These are phyloP conservation scores for Heterohyrax brucei DNA, from an alignment of 2,797 vertebrate genomes.

Conservation along the genomic window DNA sequence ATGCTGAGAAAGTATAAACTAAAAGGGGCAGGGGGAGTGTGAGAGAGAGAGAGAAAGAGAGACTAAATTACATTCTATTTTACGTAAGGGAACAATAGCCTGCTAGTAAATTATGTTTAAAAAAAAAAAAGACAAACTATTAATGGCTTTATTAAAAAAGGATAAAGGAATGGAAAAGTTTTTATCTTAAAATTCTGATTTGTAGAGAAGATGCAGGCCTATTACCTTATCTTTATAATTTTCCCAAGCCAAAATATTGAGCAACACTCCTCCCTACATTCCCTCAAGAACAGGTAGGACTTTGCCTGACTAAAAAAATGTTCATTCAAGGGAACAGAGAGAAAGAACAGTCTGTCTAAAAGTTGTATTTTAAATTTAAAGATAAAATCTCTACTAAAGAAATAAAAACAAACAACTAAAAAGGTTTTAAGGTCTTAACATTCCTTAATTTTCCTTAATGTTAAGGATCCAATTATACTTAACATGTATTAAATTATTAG, in stretches of 20 bases:
- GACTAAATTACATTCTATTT: neutral
- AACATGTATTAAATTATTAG: slow-evolving; percentile 29
- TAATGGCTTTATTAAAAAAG: slow-evolving; percentile 19
- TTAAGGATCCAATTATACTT: neutral
- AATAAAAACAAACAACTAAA: too few species aligned
- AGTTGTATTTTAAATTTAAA: neutral
- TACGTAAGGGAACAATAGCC: neutral
- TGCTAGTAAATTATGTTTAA: neutral
- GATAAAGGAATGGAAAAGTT: neutral
- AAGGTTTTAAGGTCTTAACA: neutral
- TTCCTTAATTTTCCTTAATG: neutral
- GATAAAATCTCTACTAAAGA: neutral
- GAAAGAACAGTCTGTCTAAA: neutral
- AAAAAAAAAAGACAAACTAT: neutral
- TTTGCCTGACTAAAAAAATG: neutral
- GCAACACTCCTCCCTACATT: neutral
- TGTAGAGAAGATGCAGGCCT: neutral
- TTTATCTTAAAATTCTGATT: neutral
- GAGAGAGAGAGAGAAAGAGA: too few species aligned
- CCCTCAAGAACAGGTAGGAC: neutral
- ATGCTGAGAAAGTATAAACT: neutral
- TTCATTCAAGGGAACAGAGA: neutral
- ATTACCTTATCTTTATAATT: neutral
- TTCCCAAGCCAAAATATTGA: neutral
- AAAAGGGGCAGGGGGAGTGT: neutral